Percentiles rank a stretch among this genome's conserved stretches.
Evolutionary conservation across 2,113 vertebrate genomes (phyloP).

Genomic region (Heteronetta atricapilla): DNA sequence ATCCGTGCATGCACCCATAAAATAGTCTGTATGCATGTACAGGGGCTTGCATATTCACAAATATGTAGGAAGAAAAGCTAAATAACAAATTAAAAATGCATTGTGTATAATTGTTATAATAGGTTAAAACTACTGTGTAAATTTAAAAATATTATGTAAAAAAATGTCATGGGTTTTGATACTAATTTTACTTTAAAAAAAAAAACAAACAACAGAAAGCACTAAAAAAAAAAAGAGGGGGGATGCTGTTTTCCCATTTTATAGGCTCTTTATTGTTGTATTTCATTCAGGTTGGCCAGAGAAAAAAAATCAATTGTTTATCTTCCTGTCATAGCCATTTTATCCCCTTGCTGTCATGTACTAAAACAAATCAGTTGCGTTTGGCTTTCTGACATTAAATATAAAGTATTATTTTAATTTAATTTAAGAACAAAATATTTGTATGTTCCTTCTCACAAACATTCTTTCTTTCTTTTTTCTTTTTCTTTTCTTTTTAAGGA

Average conservation of each 20-base stretch:
- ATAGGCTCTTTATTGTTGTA: background rate
- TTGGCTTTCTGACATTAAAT: background rate
- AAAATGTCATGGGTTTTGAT: background rate
- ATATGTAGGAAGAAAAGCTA: background rate
- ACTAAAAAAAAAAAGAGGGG: background rate
- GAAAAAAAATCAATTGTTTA: background rate
- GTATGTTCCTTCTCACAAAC: background rate
- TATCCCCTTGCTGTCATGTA: background rate
- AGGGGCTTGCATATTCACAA: background rate
- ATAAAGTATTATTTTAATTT: background rate
- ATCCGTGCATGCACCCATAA: background rate
- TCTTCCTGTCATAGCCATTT: background rate
- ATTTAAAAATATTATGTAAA: background rate
- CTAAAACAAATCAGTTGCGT: background rate
- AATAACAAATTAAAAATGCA: background rate
- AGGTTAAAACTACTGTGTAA: background rate
- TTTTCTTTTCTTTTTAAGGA: background rate
- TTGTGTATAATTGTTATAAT: background rate
- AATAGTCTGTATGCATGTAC: background rate
- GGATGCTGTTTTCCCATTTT: background rate
- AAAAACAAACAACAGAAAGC: background rate
- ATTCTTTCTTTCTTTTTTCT: background rate
- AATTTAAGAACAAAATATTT: background rate
- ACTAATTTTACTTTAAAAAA: background rate
- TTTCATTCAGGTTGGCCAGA: background rate